Evolutionary conservation across 1,140 invertebrate genomes (phyloP), one percentile per base, ranked within the genome.

Genomic region (Procambarus clarkii): DNA sequence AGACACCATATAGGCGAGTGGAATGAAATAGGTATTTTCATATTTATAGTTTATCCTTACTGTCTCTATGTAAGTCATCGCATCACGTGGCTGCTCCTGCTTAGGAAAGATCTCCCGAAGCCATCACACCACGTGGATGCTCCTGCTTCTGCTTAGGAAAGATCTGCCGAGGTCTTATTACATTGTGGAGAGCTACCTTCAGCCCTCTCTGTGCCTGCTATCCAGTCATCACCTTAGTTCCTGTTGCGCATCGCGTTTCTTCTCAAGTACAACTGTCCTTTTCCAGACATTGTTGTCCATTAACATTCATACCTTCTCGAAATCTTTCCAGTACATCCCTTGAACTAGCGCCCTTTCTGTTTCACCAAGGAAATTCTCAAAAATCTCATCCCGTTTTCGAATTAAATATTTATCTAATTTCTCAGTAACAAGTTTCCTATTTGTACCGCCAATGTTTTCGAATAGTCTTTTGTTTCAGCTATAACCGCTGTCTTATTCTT

Each of bases 11-110:
- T 69, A 82, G 69, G 44, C n/a, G 58, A 83, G 58, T 83, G 81
- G 69, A 83, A 83, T 64, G 58, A 45, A 46, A 83, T 69, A 83
- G 58, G 34, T 83, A 83, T 83, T 83, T 83, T 83, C 81, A 54
- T 83, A 83, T 69, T 83, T 83, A 60, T 83, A 83, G 81, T 69
- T 83, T 83, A 83, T 83, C 50, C 69, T 83, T 83, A 46, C 18
- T 64, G 60, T 64, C 60, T 64, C 34, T 58, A 13, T 58, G 54
- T 64, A 64, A 64, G 60, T 64, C 60, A 64, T 64, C 50, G 13
- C 50, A 54, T 8, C 13, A 9, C 50, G 50, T 54, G 50, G 50
- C 8, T 54, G 50, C 8, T 34, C 34, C 34, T 34, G 34, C 34
- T 34, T 34, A 34, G 34, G 34, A 34, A 34, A 9, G 50, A 15